Conservation (phyloP, 2,888 invertebrate species). For the Ophioninae sp. region DNA sequence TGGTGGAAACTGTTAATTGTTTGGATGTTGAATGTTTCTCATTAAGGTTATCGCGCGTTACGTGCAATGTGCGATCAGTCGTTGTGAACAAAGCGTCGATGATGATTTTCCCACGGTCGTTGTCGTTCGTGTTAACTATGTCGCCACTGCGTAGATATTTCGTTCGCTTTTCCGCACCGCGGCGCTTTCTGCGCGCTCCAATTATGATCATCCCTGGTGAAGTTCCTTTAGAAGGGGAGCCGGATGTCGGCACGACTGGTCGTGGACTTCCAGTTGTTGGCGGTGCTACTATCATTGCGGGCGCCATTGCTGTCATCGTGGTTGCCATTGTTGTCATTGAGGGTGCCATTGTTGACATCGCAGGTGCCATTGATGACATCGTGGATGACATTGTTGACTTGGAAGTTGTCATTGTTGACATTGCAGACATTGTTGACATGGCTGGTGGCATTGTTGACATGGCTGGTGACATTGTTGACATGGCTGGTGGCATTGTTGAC, state of each 20-base stretch:
- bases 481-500: conserved; percentile 1
- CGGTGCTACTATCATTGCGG: neutral
- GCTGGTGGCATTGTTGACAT: conserved; percentile 16
- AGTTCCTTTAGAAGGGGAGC: neutral
- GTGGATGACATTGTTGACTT: neutral
- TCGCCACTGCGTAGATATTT: neutral
- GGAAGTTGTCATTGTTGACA: neutral
- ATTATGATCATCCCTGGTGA: neutral
- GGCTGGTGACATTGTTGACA: neutral
- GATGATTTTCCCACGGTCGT: neutral
- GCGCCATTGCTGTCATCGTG: neutral
- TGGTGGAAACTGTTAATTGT: neutral
- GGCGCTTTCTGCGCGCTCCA: conserved; percentile 15
- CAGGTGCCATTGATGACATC: conserved; percentile 32
- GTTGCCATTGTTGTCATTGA: conserved; percentile 2
- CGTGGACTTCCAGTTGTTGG: neutral
- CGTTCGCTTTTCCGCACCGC: neutral
- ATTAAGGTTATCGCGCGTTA: neutral
- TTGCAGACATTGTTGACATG: neutral
- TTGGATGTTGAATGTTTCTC: neutral
- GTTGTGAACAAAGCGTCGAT: neutral
- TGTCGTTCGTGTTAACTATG: neutral
- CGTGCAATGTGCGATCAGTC: neutral
- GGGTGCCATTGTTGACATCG: conserved; percentile 29
- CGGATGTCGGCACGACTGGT: neutral